Conservation (phyloP, 1,140 invertebrate species). For the Drosophila mauritiana region DNA sequence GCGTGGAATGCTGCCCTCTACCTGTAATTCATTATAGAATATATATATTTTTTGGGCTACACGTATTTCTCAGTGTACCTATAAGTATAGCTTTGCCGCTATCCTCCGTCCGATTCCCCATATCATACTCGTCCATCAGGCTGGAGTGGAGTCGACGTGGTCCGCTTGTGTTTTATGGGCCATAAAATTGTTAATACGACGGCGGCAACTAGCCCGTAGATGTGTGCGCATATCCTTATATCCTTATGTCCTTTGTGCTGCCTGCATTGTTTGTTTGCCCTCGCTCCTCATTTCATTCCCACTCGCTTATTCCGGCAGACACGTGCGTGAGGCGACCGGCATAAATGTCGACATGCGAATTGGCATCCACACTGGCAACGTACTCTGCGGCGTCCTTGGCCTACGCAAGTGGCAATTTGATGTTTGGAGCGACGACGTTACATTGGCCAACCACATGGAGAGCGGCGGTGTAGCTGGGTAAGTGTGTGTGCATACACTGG, state of each 20-base stretch:
- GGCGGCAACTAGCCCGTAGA: slow-evolving; percentile 51
- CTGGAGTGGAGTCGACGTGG: slow-evolving; percentile 16
- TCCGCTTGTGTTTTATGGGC: slow-evolving; percentile 64
- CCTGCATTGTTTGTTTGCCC: slow-evolving; percentile 52
- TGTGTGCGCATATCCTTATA: slow-evolving; percentile 42
- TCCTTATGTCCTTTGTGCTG: slow-evolving; percentile 25
- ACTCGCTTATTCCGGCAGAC: slow-evolving; percentile 86
- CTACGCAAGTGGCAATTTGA: slow-evolving; percentile 99
- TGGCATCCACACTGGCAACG: slow-evolving; percentile 96
- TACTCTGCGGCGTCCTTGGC: slow-evolving; percentile 98
- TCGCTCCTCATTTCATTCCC: slow-evolving; percentile 27
- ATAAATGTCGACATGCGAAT: slow-evolving; percentile 98
- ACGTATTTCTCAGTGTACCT: background rate
- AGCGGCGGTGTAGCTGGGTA: slow-evolving; percentile 97
- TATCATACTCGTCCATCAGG: slow-evolving; percentile 38
- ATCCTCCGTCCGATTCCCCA: slow-evolving; percentile 11
- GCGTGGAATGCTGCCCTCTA: too few species aligned
- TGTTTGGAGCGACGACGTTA: slow-evolving; percentile 99
- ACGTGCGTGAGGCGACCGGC: slow-evolving; percentile 93
- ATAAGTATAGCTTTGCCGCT: background rate
- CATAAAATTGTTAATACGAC: slow-evolving; percentile 72
- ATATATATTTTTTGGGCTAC: too few species aligned
- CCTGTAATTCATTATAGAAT: too few species aligned
- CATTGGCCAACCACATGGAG: slow-evolving; percentile 98
- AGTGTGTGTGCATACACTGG: slow-evolving; percentile 74